Percentiles rank a stretch among this genome's conserved stretches.
Conservation (phyloP, 1,140 invertebrate species). For the Cherax quadricarinatus region DNA sequence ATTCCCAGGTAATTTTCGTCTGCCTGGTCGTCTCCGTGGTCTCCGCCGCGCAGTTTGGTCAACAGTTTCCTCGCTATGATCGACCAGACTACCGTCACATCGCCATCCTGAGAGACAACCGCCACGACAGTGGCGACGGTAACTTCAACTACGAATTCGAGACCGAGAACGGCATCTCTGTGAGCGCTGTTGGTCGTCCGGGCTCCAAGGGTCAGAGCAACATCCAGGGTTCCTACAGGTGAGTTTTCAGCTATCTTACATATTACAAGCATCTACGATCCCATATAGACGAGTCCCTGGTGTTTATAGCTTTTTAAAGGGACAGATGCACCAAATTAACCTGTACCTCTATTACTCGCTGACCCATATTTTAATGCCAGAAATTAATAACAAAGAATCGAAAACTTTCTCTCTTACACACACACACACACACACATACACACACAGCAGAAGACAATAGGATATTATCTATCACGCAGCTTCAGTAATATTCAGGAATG, state of each 20-base stretch:
- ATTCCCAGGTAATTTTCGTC: conserved; percentile 24
- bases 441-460: no score
- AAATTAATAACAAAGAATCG: no score
- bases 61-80: neutral
- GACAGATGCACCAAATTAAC: no score
- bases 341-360: no score
- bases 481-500: no score
- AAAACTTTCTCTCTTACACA: no score
- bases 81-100: conserved; percentile 6
- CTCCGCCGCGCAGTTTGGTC: conserved; percentile 30
- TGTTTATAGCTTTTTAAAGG: no score
- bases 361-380: no score
- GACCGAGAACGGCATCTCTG: conserved; percentile 42
- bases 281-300: no score
- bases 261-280: no score
- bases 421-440: no score
- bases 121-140: conserved; percentile 36
- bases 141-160: conserved; percentile 47
- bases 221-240: conserved; percentile 49
- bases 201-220: conserved; percentile 46
- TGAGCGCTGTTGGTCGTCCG: neutral
- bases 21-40: conserved; percentile 10
- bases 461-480: no score
- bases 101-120: conserved; percentile 43
- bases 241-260: neutral